Percentiles rank a stretch among this genome's conserved stretches.
phyloP scores from a whole-genome alignment of 2,888 invertebrate species.

The Cataglyphis albicans region DNA sequence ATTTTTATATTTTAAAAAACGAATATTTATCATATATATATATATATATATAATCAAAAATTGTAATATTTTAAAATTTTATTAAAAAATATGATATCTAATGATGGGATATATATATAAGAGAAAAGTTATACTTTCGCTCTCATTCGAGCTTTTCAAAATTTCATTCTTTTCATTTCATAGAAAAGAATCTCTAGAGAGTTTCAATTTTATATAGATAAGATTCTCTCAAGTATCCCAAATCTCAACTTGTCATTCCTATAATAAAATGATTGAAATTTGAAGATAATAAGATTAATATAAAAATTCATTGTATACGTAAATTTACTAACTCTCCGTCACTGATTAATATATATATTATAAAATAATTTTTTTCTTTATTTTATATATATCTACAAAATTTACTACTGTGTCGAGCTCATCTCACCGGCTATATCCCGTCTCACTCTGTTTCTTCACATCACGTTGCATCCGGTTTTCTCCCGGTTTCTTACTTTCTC shows the following conservation, averaged over 20 bases:
- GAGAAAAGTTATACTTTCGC: background rate
- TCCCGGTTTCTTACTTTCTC: slow-evolving; percentile 56
- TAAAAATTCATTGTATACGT: background rate
- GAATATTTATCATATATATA: background rate
- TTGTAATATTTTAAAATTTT: background rate
- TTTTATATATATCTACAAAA: background rate
- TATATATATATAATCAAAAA: background rate
- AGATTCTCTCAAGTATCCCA: background rate
- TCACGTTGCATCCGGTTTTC: slow-evolving; percentile 73
- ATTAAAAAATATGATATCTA: background rate
- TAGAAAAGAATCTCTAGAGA: background rate
- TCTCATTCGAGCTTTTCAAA: background rate
- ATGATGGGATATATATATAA: background rate
- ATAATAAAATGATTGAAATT: background rate
- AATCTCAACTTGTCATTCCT: background rate
- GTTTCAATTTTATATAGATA: background rate
- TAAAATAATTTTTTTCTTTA: background rate
- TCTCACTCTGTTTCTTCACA: slow-evolving; percentile 72
- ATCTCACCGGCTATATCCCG: slow-evolving; percentile 63
- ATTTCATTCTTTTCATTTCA: background rate
- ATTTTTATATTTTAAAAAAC: no score
- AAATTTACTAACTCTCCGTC: background rate
- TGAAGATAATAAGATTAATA: background rate
- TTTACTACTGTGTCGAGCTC: slow-evolving; percentile 18
- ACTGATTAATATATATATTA: background rate